Evolutionary conservation across 2,113 vertebrate species (phyloP).

Genomic region (Geococcyx californianus): DNA sequence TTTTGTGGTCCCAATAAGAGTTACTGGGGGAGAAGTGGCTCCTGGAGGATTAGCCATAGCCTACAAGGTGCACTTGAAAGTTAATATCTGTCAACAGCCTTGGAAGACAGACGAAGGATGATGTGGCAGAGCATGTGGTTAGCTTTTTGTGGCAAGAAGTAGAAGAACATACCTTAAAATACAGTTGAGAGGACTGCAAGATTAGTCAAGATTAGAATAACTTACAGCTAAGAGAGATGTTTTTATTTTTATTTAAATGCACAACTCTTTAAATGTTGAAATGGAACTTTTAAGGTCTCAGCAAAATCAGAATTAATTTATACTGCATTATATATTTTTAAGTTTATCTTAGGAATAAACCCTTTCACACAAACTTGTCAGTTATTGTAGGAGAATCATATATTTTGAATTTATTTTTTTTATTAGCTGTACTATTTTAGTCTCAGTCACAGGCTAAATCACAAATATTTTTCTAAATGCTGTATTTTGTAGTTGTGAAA

Average conservation of each 20-base stretch:
- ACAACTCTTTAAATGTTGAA: background rate
- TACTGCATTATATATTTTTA: background rate
- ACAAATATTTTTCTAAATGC: background rate
- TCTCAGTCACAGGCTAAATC: background rate
- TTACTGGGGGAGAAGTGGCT: background rate
- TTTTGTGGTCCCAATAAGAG: background rate
- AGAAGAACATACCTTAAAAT: background rate
- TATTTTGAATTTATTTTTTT: background rate
- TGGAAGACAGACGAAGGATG: background rate
- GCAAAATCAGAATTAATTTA: background rate
- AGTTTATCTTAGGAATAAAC: background rate
- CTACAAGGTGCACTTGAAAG: background rate
- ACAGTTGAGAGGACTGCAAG: background rate
- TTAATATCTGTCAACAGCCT: background rate
- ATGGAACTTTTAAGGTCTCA: background rate
- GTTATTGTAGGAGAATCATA: background rate
- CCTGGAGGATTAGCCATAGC: background rate
- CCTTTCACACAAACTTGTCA: background rate
- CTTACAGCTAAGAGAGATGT: background rate
- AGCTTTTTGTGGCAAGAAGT: background rate
- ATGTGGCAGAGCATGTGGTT: accelerated
- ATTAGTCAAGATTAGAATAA: background rate
- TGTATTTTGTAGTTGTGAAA: background rate
- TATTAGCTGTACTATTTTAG: background rate
- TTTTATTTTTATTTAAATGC: background rate